Percentiles rank a stretch among this genome's conserved stretches.
Conservation (phyloP, 2,797 vertebrate genomes). For the Halcyon smyrnensis region DNA sequence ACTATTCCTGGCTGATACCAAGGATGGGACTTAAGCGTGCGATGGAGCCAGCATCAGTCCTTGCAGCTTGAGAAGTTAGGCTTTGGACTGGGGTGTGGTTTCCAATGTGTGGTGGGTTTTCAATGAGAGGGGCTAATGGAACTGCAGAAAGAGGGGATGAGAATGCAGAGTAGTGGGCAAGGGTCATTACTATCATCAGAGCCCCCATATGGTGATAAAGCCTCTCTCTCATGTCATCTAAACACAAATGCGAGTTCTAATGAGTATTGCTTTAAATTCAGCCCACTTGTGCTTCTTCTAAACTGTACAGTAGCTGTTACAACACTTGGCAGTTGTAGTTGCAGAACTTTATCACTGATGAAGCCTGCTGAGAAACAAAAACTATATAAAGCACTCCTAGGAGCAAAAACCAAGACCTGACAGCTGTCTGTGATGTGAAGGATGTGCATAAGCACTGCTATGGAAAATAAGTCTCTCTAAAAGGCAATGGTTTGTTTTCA, state of each 20-base stretch:
- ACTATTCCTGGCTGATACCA: slow-evolving; percentile 10
- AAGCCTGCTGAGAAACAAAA: not conserved
- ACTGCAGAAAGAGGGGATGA: not conserved
- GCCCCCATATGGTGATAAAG: not conserved
- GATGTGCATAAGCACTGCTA: not conserved
- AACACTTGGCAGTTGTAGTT: not conserved
- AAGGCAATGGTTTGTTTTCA: not conserved
- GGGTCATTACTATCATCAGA: not conserved
- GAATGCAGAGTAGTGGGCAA: not conserved
- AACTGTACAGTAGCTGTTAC: not conserved
- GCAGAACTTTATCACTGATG: not conserved
- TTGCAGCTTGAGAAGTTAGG: not conserved
- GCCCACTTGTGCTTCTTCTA: not conserved
- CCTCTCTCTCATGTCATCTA: not conserved
- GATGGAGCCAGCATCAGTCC: not conserved
- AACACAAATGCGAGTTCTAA: not conserved
- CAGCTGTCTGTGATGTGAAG: not conserved
- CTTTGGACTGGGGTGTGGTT: not conserved
- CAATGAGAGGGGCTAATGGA: not conserved
- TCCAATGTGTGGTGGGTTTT: not conserved
- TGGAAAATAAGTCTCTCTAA: not conserved
- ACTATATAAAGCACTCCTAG: not conserved
- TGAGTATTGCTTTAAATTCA: not conserved
- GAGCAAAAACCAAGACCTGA: not conserved
- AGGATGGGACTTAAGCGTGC: not conserved